phyloP scores from a whole-genome alignment of 2,797 vertebrate species.

The Hyperoplus immaculatus region DNA sequence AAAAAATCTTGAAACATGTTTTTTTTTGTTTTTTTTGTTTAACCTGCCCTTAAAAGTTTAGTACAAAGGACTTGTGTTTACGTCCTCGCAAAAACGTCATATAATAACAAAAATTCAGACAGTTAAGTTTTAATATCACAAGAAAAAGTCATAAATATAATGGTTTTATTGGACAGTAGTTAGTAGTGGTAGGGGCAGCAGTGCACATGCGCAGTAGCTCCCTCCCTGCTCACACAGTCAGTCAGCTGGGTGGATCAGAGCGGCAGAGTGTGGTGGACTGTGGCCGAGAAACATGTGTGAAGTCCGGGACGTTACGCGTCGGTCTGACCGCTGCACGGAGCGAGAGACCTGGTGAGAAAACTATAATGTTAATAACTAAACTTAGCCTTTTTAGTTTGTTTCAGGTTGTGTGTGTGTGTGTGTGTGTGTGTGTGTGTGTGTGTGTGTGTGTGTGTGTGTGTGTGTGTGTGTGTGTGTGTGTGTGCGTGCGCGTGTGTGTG shows the following conservation, averaged over 20 bases:
- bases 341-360: constrained; percentile 45
- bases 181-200: background rate
- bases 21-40: too few species aligned
- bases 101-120: background rate
- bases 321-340: constrained; percentile 1
- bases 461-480: background rate
- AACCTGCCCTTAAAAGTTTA: too few species aligned
- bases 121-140: background rate
- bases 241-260: background rate
- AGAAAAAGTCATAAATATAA: background rate
- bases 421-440: background rate
- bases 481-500: too few species aligned
- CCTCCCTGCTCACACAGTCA: background rate
- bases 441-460: background rate
- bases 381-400: background rate
- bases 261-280: background rate
- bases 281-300: constrained; percentile 48
- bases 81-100: too few species aligned
- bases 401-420: background rate
- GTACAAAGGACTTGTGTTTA: too few species aligned
- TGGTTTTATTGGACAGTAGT: background rate
- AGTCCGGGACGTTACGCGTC: background rate
- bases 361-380: background rate
- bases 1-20: too few species aligned
- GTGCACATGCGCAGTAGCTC: constrained; percentile 59